Base-by-base conservation (phyloP, 1,140 invertebrate genomes). In the Lepeophtheirus salmonis region DNA sequence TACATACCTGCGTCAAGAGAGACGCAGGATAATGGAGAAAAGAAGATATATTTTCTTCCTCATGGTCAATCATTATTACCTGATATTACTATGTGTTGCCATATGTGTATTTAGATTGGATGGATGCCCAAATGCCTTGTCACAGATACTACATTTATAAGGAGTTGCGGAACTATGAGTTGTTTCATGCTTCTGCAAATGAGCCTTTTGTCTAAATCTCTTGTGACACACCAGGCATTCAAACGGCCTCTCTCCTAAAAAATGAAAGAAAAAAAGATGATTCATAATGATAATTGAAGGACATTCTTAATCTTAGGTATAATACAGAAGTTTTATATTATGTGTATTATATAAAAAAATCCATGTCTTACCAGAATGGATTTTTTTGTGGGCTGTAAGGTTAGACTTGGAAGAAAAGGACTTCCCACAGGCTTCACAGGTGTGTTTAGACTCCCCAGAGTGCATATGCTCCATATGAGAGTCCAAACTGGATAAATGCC, bases 301-400 rank as follows among this genome's bases (percentile, higher is more conserved):
- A 56, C 6, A 56, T 10, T 26, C 13, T 56, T 12, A 10, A 6
- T 26, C 23, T 23, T 6, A 17, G 16, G 24, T 24, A 26, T 52
- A 20, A 12, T 10, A 10, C 4, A 52, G 12, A 52, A 10, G 50
- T 52, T 6, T 52, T 52, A 16, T 4, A 52, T 52, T 52, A n/a
- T 21, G 10, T 55, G 6, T 25, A 21, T 55, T 55, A 6, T 21
- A 6, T 23, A 18, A 10, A 55, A n/a, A n/a, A 41, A 10, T 41
- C 6, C 14, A 23, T 10, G 10, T 20, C 24, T 23, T 54, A 61
- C 59, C 59, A 25, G 59, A 56, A 61, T 61, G 59, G 17, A 61
- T 61, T 61, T 61, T 61, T 21, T 61, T 61, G 51, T 61, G 59
- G 4, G 59, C 59, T 22, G 59, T 61, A 10, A 61, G 59, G 50